These are phyloP conservation scores for Orcinus orca DNA, from an alignment of 2,113 vertebrate genomes.

Conservation along the genomic window DNA sequence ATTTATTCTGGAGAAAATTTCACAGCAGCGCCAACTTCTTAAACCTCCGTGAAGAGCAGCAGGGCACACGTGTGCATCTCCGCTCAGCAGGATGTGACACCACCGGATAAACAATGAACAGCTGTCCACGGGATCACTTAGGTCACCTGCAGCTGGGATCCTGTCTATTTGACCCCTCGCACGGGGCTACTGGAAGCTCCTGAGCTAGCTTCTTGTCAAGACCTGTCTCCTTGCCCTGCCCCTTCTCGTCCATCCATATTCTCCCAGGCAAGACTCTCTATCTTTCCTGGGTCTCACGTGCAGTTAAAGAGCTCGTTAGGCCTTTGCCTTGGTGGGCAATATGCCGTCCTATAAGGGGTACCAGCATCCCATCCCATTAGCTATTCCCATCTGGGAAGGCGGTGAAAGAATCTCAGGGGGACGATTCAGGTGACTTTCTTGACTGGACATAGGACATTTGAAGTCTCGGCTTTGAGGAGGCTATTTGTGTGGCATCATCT, in stretches of 20 bases:
- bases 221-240: rapidly evolving
- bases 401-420: rapidly evolving
- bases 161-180: neutral
- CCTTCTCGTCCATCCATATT: rapidly evolving
- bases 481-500: rapidly evolving
- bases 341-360: neutral
- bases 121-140: rapidly evolving
- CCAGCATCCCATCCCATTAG: rapidly evolving
- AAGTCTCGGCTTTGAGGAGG: neutral
- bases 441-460: neutral
- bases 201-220: too few relatives aligned
- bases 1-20: neutral
- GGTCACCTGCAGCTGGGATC: rapidly evolving
- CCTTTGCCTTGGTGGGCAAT: neutral
- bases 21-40: neutral
- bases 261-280: neutral
- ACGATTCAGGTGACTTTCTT: neutral
- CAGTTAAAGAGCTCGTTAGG: neutral
- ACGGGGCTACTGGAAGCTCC: rapidly evolving
- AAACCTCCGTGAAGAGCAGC: neutral
- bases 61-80: rapidly evolving
- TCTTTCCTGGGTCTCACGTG: neutral
- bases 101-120: rapidly evolving
- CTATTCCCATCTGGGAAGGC: rapidly evolving
- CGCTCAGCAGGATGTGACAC: rapidly evolving